Conservation (phyloP, 2,113 vertebrate species). For the Prunella fulvescens region DNA sequence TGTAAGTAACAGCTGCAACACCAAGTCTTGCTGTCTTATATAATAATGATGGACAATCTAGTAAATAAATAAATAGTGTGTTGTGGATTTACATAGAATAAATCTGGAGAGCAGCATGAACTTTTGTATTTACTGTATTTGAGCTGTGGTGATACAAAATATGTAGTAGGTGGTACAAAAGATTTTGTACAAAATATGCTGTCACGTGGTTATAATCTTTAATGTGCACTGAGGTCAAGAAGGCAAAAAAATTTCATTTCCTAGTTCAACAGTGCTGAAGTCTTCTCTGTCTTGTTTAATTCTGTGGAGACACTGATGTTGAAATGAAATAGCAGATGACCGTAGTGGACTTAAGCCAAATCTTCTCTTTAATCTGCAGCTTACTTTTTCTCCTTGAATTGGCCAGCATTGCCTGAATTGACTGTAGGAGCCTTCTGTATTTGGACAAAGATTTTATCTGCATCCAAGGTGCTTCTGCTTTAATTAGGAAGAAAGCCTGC, state of each 20-base stretch:
- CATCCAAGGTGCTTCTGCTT: not conserved
- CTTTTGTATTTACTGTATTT: not conserved
- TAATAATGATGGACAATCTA: not conserved
- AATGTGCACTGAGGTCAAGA: not conserved
- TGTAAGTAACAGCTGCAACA: not conserved
- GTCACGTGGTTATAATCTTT: not conserved
- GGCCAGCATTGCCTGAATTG: not conserved
- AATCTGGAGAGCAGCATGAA: not conserved
- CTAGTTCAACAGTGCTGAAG: not conserved
- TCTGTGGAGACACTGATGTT: not conserved
- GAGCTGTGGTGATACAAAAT: not conserved
- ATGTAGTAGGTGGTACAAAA: not conserved
- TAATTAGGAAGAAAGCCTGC: not conserved
- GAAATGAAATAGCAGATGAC: not conserved
- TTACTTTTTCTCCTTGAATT: conserved; percentile 6
- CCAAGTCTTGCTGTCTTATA: not conserved
- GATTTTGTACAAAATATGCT: not conserved
- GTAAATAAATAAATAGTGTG: not conserved
- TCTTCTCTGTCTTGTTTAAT: not conserved
- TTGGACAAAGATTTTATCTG: not conserved
- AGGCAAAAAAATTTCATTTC: not conserved
- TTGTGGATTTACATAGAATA: not conserved
- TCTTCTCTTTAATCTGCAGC: conserved; percentile 1
- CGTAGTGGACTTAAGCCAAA: not conserved
- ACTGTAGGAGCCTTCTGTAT: not conserved